phyloP scores from a whole-genome alignment of 2,797 vertebrate species.

The Eulemur rubriventer region DNA sequence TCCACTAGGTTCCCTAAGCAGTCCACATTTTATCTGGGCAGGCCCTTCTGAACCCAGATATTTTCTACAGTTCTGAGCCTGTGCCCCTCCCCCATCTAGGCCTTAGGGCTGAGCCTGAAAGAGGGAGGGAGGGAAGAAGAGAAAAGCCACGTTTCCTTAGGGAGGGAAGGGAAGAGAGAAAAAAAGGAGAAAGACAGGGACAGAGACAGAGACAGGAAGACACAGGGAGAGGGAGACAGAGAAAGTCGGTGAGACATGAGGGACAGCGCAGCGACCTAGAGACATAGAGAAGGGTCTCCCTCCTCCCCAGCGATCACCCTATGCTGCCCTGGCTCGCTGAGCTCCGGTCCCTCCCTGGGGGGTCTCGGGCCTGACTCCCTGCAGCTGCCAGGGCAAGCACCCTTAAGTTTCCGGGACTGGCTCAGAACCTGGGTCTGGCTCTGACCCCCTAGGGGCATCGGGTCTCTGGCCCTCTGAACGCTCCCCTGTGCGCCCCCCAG shows the following conservation, averaged over 20 bases:
- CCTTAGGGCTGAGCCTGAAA: constrained; percentile 34
- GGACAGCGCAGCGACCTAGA: not conserved
- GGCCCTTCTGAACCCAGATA: constrained; percentile 32
- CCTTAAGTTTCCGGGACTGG: not conserved
- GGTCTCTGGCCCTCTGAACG: not conserved
- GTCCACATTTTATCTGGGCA: not conserved
- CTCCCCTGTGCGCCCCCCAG: constrained; percentile 62
- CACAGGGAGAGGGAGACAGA: not conserved
- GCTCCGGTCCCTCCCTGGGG: not conserved
- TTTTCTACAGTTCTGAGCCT: constrained; percentile 15
- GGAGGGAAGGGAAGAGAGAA: constrained; percentile 1
- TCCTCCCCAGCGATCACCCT: not conserved
- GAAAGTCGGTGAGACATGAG: not conserved
- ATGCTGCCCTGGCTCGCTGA: not conserved
- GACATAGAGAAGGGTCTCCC: not conserved
- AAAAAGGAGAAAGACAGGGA: not conserved
- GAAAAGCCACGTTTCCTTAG: constrained; percentile 65
- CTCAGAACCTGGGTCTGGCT: not conserved
- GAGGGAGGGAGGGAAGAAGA: constrained; percentile 6
- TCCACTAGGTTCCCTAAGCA: not conserved
- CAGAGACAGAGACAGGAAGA: not conserved
- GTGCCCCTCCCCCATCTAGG: constrained; percentile 31
- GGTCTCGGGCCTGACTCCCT: not conserved
- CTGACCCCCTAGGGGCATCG: not conserved
- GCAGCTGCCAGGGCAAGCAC: not conserved